Evolutionary conservation across 2,888 invertebrate species (phyloP).

Genomic region (Diabrotica balteata): DNA sequence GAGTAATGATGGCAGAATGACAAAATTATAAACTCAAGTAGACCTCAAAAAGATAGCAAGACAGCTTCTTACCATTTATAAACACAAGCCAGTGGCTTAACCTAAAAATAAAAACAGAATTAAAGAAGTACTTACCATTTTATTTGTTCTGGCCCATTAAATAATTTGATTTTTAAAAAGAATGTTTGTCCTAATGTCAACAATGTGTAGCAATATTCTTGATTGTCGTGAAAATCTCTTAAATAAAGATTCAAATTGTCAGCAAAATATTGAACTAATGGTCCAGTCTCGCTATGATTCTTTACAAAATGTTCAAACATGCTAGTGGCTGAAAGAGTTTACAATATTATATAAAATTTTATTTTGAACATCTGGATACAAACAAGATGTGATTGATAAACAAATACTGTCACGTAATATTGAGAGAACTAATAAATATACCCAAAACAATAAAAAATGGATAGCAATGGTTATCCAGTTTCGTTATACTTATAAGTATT

Average conservation of each 20-base stretch:
- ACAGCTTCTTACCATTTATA: no score
- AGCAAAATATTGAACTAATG: conserved; percentile 56
- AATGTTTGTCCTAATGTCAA: conserved; percentile 47
- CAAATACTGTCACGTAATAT: no score
- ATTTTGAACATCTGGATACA: no score
- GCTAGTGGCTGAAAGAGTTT: conserved; percentile 40
- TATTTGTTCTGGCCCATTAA: conserved; percentile 6
- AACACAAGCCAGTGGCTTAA: not conserved
- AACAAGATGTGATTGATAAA: no score
- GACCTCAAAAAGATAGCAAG: no score
- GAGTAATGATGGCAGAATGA: no score
- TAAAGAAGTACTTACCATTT: conserved; percentile 26
- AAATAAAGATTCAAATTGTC: conserved; percentile 48
- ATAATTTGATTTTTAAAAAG: conserved; percentile 48
- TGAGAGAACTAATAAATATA: no score
- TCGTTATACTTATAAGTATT: no score
- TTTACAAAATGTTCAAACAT: conserved; percentile 54
- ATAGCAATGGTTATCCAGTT: no score
- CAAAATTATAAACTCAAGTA: no score
- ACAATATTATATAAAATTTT: no score
- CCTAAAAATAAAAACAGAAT: conserved; percentile 18
- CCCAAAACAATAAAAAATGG: no score
- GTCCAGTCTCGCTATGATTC: conserved; percentile 49
- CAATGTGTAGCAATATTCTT: conserved; percentile 49
- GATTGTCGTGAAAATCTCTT: conserved; percentile 43